Conservation (phyloP, 1,140 invertebrate genomes). For the Saccostrea glomerata region DNA sequence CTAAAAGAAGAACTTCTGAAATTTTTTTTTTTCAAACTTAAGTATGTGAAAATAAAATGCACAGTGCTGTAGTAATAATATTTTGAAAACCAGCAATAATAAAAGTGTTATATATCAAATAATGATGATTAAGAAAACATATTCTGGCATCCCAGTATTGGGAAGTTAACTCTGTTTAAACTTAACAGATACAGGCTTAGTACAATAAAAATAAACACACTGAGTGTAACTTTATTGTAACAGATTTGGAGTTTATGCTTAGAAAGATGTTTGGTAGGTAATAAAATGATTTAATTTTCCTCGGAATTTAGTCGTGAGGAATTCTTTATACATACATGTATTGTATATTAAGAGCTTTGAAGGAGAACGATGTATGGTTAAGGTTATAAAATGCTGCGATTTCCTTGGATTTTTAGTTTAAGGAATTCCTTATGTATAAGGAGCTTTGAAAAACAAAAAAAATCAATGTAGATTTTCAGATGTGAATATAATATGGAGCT, state of each 20-base stretch:
- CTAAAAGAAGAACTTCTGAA: no score
- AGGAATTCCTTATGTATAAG: not conserved
- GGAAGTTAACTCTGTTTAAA: no score
- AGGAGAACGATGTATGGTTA: not conserved
- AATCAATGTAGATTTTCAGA: no score
- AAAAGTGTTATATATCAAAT: no score
- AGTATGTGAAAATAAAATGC: no score
- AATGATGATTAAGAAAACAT: no score
- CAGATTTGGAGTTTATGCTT: constrained; percentile 10
- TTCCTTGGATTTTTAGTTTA: not conserved
- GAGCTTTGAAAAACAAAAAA: not conserved
- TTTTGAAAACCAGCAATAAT: no score
- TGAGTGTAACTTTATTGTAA: not conserved
- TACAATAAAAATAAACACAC: not conserved
- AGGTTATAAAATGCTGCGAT: not conserved
- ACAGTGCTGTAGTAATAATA: no score
- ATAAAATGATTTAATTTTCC: not conserved
- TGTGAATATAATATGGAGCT: no score
- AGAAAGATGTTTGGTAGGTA: constrained; percentile 12
- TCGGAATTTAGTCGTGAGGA: not conserved
- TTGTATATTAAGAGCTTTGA: not conserved
- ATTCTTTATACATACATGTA: not conserved
- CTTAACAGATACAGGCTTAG: no score
- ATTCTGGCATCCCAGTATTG: no score
- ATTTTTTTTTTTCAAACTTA: no score